These are phyloP conservation scores for Bombus haemorrhoidalis DNA, from an alignment of 1,140 invertebrate genomes.

Conservation along the genomic window DNA sequence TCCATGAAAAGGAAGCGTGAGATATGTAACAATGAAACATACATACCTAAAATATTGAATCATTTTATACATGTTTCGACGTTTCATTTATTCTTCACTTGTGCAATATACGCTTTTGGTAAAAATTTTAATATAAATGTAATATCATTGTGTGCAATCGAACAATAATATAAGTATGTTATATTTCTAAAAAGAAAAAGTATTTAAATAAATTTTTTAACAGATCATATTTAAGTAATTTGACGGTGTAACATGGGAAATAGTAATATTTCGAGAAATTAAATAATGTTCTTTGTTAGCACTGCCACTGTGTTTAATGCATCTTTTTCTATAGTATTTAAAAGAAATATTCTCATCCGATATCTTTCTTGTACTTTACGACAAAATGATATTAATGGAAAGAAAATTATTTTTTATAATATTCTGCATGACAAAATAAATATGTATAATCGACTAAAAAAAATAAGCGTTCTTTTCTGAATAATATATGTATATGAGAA, in stretches of 20 bases:
- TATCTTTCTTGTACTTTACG: slow-evolving; percentile 13
- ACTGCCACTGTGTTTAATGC: slow-evolving; percentile 51
- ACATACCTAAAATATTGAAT: not conserved
- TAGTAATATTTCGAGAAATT: slow-evolving; percentile 21
- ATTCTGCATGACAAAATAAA: not conserved
- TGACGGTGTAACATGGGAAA: not conserved
- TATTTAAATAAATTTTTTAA: slow-evolving; percentile 31
- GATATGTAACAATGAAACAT: not conserved
- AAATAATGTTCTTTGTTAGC: slow-evolving; percentile 48
- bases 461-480: not conserved
- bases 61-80: not conserved
- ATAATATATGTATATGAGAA: not conserved
- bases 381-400: slow-evolving; percentile 2
- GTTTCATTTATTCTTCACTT: not conserved
- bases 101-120: not conserved
- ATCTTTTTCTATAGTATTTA: slow-evolving; percentile 51
- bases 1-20: not conserved
- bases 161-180: not conserved
- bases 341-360: slow-evolving; percentile 13
- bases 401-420: slow-evolving; percentile 7
- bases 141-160: not conserved
- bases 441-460: not conserved
- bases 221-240: slow-evolving; percentile 10
- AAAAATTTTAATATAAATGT: not conserved
- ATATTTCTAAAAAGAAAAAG: not conserved